These are phyloP conservation scores for Zonitis immaculata DNA, from an alignment of 2,888 invertebrate genomes.

Conservation along the genomic window DNA sequence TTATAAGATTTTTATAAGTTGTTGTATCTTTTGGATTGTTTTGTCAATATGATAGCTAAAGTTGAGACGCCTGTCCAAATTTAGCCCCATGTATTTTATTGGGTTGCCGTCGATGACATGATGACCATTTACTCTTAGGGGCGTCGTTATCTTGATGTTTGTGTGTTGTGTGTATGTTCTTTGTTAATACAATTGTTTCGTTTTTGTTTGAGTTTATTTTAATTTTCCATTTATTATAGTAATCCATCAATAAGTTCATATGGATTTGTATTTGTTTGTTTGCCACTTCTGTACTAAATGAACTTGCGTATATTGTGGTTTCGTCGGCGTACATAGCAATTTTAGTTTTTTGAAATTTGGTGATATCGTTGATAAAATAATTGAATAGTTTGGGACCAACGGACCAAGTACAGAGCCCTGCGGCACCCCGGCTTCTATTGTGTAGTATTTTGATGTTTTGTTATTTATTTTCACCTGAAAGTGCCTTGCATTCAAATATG, in stretches of 20 bases:
- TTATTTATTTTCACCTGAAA: too few relatives aligned
- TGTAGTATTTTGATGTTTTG: slow-evolving; percentile 13
- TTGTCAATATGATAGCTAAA: too few relatives aligned
- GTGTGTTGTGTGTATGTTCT: neutral
- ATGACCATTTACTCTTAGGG: neutral
- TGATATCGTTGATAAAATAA: slow-evolving; percentile 16
- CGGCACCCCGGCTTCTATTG: slow-evolving; percentile 32
- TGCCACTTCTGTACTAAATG: neutral
- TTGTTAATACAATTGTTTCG: neutral
- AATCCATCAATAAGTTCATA: neutral
- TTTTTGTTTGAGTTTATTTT: slow-evolving; percentile 2
- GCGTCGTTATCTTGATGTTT: neutral
- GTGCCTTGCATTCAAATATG: too few relatives aligned
- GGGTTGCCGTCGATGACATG: too few relatives aligned
- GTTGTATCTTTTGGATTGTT: too few relatives aligned
- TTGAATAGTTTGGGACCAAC: slow-evolving; percentile 14
- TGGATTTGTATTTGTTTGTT: neutral
- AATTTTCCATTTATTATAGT: slow-evolving; percentile 7
- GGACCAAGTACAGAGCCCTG: slow-evolving; percentile 21
- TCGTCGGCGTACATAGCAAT: slow-evolving; percentile 21
- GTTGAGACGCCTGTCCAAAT: too few relatives aligned
- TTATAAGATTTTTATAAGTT: too few relatives aligned
- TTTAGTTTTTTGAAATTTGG: slow-evolving; percentile 11
- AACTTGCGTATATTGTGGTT: slow-evolving; percentile 14
- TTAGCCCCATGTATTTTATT: too few relatives aligned